A percentile compares a stretch with the other conserved stretches of the same genome.
Conservation (phyloP, 2,797 vertebrate genomes). For the Masticophis lateralis region DNA sequence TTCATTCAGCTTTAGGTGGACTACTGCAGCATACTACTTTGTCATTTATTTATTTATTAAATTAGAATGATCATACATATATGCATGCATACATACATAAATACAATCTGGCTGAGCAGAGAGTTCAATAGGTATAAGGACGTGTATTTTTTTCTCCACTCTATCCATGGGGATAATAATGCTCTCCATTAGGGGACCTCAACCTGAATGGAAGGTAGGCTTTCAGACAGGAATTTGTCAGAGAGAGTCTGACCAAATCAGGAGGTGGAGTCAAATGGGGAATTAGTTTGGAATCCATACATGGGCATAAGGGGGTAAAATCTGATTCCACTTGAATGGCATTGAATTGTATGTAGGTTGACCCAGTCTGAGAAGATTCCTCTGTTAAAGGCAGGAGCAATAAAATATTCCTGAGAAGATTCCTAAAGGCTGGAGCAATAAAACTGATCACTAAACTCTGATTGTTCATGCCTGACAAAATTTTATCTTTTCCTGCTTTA, state of each 20-base stretch:
- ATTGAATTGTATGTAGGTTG: background rate
- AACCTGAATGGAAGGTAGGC: background rate
- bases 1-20: background rate
- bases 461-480: background rate
- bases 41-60: background rate
- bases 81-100: background rate
- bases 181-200: background rate
- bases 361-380: background rate
- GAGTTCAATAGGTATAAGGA: background rate
- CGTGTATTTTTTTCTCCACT: background rate
- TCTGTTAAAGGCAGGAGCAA: background rate
- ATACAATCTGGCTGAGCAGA: background rate
- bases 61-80: background rate
- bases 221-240: background rate
- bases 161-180: background rate
- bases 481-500: background rate
- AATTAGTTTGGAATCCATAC: background rate
- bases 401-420: too few relatives aligned
- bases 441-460: background rate
- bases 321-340: background rate
- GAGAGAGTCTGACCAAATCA: background rate
- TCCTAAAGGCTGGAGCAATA: background rate
- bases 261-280: background rate
- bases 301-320: background rate
- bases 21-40: background rate